phyloP scores from a whole-genome alignment of 2,113 vertebrate species.

The Colaptes auratus region DNA sequence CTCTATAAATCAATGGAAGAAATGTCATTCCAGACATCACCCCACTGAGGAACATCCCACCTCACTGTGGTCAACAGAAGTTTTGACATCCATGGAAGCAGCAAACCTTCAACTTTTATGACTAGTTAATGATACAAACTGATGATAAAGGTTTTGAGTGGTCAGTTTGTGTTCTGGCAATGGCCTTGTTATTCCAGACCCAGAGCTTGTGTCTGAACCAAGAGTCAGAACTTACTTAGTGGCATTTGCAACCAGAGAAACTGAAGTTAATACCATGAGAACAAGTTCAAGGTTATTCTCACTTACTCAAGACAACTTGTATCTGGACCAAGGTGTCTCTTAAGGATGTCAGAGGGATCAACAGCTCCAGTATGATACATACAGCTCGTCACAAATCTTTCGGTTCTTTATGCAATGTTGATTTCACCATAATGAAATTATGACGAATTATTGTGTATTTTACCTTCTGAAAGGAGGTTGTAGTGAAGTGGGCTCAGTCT shows the following conservation, averaged over 20 bases:
- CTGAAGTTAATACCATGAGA: background rate
- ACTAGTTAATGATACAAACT: background rate
- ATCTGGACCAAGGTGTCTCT: background rate
- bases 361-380: background rate
- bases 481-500: no score
- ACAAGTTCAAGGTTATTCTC: background rate
- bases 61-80: background rate
- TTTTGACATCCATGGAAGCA: background rate
- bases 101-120: background rate
- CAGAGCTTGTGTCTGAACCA: background rate
- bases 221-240: background rate
- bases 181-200: background rate
- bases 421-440: background rate
- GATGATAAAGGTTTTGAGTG: background rate
- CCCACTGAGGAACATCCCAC: background rate
- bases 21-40: background rate
- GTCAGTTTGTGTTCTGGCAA: background rate
- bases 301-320: background rate
- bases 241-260: background rate
- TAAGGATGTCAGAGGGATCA: background rate
- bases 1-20: constrained; percentile 55
- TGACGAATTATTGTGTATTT: no score
- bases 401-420: fast-evolving
- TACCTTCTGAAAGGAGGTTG: no score
- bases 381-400: background rate